phyloP scores from a whole-genome alignment of 1,140 invertebrate species.

The Trichogramma pretiosum region DNA sequence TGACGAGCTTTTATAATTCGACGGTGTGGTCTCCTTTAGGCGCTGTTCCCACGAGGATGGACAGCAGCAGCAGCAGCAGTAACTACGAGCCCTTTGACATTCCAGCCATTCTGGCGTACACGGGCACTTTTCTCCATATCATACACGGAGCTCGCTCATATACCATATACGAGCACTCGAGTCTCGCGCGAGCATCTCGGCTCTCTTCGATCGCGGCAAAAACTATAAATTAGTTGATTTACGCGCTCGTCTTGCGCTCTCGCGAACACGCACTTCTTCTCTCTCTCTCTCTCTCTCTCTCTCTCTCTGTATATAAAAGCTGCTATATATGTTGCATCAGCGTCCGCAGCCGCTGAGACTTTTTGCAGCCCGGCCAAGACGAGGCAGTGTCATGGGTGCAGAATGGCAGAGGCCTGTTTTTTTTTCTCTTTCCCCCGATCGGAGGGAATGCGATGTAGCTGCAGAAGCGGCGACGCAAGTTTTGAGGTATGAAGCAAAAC shows the following conservation, averaged over 20 bases:
- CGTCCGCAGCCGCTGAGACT: too few relatives aligned
- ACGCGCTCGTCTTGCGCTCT: constrained; percentile 19
- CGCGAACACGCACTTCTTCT: not conserved
- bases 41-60: constrained; percentile 36
- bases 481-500: too few relatives aligned
- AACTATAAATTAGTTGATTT: constrained; percentile 45
- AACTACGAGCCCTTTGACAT: constrained; percentile 38
- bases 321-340: too few relatives aligned
- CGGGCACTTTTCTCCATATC: constrained; percentile 13
- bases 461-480: too few relatives aligned
- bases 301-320: not conserved
- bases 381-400: too few relatives aligned
- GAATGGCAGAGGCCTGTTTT: too few relatives aligned
- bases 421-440: too few relatives aligned
- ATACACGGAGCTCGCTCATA: too few relatives aligned
- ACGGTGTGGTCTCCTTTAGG: constrained; percentile 42
- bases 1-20: too few relatives aligned
- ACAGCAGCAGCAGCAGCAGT: constrained; percentile 22
- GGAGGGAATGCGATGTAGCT: too few relatives aligned
- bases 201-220: constrained; percentile 25
- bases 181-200: not conserved
- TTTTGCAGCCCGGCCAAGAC: too few relatives aligned
- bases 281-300: not conserved
- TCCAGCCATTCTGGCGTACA: constrained; percentile 35
- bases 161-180: too few relatives aligned